These are phyloP conservation scores for Phacellophora camtschatica DNA, from an alignment of 30 jellyfish, hydroid and myxozoan species.

Conservation along the genomic window DNA sequence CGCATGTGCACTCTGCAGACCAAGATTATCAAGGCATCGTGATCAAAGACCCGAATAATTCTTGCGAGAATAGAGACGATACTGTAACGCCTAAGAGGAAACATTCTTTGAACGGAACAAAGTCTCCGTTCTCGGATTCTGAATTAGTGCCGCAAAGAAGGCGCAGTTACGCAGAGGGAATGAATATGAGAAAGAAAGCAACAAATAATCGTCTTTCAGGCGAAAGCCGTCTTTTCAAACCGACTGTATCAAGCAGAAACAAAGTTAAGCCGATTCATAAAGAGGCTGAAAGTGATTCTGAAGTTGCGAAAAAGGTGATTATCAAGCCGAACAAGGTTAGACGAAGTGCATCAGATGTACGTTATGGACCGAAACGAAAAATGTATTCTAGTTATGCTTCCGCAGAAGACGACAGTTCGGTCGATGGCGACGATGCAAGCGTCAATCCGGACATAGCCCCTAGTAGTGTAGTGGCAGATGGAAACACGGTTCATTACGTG, in stretches of 20 bases:
- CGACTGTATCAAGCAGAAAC: constrained; percentile 75
- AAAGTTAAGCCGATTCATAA: constrained; percentile 57
- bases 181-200: background rate
- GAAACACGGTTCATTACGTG: constrained; percentile 56
- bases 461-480: background rate
- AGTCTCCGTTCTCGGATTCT: background rate
- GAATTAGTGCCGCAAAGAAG: constrained; percentile 41
- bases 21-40: background rate
- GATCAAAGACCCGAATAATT: background rate
- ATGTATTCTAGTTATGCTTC: constrained; percentile 24
- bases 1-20: background rate
- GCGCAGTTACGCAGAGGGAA: constrained; percentile 63
- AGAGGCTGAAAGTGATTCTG: constrained; percentile 64
- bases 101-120: constrained; percentile 18
- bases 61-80: background rate
- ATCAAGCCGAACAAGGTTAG: background rate
- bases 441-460: constrained; percentile 2
- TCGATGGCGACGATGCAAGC: constrained; percentile 61
- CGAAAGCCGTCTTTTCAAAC: constrained; percentile 72
- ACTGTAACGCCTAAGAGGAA: constrained; percentile 16
- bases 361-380: constrained; percentile 36
- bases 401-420: constrained; percentile 66
- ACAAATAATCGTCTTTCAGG: background rate
- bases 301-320: constrained; percentile 11
- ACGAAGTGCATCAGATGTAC: constrained; percentile 54